Evolutionary conservation across 2,888 invertebrate genomes (phyloP).

Genomic region (Julus scanicus): DNA sequence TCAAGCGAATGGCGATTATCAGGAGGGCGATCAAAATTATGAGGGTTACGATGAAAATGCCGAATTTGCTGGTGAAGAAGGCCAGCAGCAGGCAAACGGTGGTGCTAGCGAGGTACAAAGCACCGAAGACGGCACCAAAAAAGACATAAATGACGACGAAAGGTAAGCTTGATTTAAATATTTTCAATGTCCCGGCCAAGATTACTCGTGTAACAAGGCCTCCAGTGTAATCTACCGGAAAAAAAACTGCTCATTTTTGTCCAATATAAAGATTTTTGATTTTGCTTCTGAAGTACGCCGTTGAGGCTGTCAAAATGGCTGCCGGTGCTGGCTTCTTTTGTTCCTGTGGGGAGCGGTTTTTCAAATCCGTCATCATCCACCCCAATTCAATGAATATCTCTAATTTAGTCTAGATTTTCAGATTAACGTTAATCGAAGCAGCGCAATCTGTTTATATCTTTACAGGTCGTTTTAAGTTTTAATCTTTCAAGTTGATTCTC

Average conservation of each 20-base stretch:
- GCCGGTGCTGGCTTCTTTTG: slow-evolving; percentile 41
- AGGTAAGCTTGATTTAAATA: slow-evolving; percentile 4
- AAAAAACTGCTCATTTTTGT: slow-evolving; percentile 12
- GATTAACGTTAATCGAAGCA: slow-evolving; percentile 24
- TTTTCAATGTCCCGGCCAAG: not conserved
- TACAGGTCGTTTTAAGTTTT: slow-evolving; percentile 46
- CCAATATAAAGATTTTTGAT: not conserved
- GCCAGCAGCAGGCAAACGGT: slow-evolving; percentile 44
- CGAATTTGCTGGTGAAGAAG: slow-evolving; percentile 56
- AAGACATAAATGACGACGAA: slow-evolving; percentile 50
- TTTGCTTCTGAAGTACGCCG: not conserved
- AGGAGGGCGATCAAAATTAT: slow-evolving; percentile 57
- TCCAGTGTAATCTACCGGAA: not conserved
- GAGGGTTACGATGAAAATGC: slow-evolving; percentile 57
- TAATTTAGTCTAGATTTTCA: slow-evolving; percentile 51
- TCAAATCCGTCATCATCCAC: slow-evolving; percentile 42
- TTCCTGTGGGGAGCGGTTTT: slow-evolving; percentile 11
- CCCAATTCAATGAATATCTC: not conserved
- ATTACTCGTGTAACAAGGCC: slow-evolving; percentile 47
- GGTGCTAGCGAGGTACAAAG: slow-evolving; percentile 30
- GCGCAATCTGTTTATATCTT: slow-evolving; percentile 21
- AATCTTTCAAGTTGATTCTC: not conserved
- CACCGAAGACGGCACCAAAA: not conserved
- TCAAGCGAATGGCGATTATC: slow-evolving; percentile 52
- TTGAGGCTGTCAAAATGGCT: slow-evolving; percentile 49